Conservation (phyloP, 1,140 invertebrate species). For the Drepana arcuata region DNA sequence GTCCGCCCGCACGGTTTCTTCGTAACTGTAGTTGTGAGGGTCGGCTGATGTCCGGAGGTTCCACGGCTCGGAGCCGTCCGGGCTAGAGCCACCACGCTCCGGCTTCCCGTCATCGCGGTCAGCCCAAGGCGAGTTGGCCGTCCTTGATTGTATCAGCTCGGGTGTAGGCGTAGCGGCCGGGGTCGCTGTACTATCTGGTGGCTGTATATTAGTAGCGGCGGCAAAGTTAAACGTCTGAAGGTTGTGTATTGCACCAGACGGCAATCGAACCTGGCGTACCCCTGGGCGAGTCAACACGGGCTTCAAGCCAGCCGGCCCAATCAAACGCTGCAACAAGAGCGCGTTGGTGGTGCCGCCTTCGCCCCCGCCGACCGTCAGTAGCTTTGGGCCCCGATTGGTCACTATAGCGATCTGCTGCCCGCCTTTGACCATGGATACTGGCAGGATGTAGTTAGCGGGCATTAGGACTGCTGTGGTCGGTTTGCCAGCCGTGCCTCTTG, state of each 20-base stretch:
- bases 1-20: conserved; percentile 51
- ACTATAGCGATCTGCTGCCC: conserved; percentile 81
- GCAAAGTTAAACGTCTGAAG: conserved; percentile 63
- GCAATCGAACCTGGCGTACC: conserved; percentile 60
- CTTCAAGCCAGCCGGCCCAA: conserved; percentile 63
- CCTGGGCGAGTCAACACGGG: conserved; percentile 59
- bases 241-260: conserved; percentile 62
- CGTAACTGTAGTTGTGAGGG: conserved; percentile 53
- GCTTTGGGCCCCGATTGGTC: conserved; percentile 76
- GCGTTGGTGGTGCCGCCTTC: conserved; percentile 72
- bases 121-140: conserved; percentile 42
- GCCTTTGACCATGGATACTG: conserved; percentile 79
- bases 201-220: conserved; percentile 25
- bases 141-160: conserved; percentile 41
- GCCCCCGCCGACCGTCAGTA: conserved; percentile 71
- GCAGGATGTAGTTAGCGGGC: conserved; percentile 79
- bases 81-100: conserved; percentile 37
- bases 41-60: conserved; percentile 31
- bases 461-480: conserved; percentile 75
- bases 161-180: conserved; percentile 30
- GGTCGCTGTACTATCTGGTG: conserved; percentile 41
- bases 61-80: conserved; percentile 48
- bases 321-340: conserved; percentile 55
- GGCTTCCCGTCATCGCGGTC: conserved; percentile 41
- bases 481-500: conserved; percentile 60